phyloP scores from a whole-genome alignment of 2,113 vertebrate genomes.

The Myotis davidii region DNA sequence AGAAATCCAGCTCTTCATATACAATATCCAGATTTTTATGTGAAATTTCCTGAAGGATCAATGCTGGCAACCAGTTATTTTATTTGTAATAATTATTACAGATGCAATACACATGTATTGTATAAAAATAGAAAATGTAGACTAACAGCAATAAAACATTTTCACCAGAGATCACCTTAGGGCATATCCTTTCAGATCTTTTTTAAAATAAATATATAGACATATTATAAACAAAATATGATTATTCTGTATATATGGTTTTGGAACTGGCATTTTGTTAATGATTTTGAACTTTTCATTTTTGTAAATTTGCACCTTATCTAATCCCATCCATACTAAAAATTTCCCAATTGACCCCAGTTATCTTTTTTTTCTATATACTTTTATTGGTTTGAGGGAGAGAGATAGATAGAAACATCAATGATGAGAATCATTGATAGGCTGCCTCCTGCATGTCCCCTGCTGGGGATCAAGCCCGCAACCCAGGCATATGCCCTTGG shows the following conservation, averaged over 20 bases:
- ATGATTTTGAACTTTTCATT: conserved; percentile 27
- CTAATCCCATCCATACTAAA: neutral
- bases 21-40: conserved; percentile 11
- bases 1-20: conserved; percentile 3
- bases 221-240: conserved; percentile 35
- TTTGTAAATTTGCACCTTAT: neutral
- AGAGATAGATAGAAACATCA: too few species aligned
- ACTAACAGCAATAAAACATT: conserved; percentile 10
- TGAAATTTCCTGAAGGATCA: conserved; percentile 27
- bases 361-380: neutral
- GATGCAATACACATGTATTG: neutral
- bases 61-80: conserved; percentile 27
- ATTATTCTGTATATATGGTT: conserved; percentile 3
- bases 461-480: too few species aligned
- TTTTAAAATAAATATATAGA: conserved; percentile 9
- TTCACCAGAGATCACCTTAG: neutral
- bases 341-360: neutral
- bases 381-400: too few species aligned
- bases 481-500: too few species aligned
- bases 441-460: too few species aligned
- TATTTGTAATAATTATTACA: conserved; percentile 31
- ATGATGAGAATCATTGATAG: too few species aligned
- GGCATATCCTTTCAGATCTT: neutral
- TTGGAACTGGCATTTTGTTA: conserved; percentile 5
- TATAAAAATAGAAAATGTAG: conserved; percentile 16